These are phyloP conservation scores for Proctacanthus coquilletti DNA, from an alignment of 1,140 invertebrate species.

Conservation along the genomic window DNA sequence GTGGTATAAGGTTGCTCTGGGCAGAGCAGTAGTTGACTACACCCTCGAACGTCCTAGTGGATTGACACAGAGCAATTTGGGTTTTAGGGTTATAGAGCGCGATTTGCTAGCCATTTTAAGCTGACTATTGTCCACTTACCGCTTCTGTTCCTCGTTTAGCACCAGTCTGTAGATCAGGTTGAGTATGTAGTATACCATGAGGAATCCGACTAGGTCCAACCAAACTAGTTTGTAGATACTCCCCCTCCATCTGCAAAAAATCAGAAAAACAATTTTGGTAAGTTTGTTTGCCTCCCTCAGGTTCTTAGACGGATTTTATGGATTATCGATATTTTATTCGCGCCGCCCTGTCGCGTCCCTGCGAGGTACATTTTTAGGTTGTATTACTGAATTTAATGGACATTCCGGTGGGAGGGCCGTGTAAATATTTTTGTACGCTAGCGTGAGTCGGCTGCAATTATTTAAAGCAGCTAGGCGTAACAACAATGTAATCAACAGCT, in stretches of 20 bases:
- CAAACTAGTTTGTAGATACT: constrained; percentile 95
- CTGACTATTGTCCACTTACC: constrained; percentile 38
- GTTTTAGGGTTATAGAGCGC: not conserved
- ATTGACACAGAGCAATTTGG: constrained; percentile 4
- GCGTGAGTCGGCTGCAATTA: too few species aligned
- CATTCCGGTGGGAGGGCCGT: too few species aligned
- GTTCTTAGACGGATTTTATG: too few species aligned
- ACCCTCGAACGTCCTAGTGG: constrained; percentile 52
- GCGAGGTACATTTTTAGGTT: too few species aligned
- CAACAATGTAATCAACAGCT: too few species aligned
- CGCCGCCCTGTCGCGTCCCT: too few species aligned
- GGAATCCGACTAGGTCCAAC: constrained; percentile 75
- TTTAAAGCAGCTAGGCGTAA: too few species aligned
- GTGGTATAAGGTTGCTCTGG: constrained; percentile 62
- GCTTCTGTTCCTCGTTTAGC: constrained; percentile 56
- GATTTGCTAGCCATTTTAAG: not conserved
- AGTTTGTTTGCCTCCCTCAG: too few species aligned
- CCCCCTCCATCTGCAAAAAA: constrained; percentile 76
- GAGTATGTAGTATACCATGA: constrained; percentile 64
- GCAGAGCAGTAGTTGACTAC: constrained; percentile 63
- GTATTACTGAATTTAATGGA: too few species aligned
- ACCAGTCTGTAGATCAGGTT: constrained; percentile 71
- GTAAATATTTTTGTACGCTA: too few species aligned
- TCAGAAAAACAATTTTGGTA: constrained; percentile 2
- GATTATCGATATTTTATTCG: too few species aligned